Evolutionary conservation across 2,888 invertebrate genomes (phyloP).

Genomic region (Himalopsyche japonica): DNA sequence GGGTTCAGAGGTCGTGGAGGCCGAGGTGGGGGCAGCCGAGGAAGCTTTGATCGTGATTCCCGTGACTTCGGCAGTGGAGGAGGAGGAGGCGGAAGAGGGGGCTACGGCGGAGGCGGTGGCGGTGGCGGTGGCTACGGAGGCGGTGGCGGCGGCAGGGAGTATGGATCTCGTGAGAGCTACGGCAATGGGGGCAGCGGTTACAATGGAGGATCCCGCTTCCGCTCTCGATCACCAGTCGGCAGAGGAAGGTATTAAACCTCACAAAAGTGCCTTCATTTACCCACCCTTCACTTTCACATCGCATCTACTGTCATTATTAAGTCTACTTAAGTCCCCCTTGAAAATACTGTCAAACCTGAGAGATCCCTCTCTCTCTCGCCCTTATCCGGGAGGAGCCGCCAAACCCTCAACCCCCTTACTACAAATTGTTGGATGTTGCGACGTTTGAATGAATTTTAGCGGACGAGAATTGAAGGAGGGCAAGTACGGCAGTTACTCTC

Average conservation of each 20-base stretch:
- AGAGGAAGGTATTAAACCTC: constrained; percentile 55
- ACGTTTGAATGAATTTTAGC: constrained; percentile 34
- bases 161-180: constrained; percentile 52
- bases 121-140: constrained; percentile 48
- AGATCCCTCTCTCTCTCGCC: neutral
- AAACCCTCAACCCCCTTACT: neutral
- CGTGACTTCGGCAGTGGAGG: constrained; percentile 53
- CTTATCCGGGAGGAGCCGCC: neutral
- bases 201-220: constrained; percentile 58
- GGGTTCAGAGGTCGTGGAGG: constrained; percentile 48
- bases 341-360: neutral
- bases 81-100: constrained; percentile 62
- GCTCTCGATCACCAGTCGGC: constrained; percentile 58
- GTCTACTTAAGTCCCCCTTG: neutral
- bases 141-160: constrained; percentile 47
- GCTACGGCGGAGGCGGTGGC: constrained; percentile 54
- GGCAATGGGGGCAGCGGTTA: constrained; percentile 57
- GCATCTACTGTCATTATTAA: neutral
- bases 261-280: constrained; percentile 20
- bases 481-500: constrained; percentile 36
- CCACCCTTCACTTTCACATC: constrained; percentile 5
- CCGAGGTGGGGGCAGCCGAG: constrained; percentile 59
- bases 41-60: constrained; percentile 46
- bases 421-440: constrained; percentile 19
- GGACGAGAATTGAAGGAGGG: constrained; percentile 36